Conservation (phyloP, 2,113 vertebrate species). For the Nycticryphes semicollaris region DNA sequence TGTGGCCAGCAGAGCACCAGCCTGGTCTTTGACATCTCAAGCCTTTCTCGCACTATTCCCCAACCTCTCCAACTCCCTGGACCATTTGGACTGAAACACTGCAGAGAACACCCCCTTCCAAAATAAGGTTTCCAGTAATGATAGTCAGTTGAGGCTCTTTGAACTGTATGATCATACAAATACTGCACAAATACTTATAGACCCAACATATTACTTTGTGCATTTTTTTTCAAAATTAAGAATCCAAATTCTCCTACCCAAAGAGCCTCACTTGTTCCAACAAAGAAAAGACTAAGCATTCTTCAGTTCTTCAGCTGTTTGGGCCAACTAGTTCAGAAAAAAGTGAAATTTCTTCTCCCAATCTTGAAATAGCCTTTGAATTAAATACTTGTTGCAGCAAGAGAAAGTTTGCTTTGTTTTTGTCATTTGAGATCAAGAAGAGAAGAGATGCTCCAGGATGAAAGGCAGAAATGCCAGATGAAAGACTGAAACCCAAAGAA, state of each 20-base stretch:
- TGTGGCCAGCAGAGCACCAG: neutral
- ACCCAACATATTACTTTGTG: neutral
- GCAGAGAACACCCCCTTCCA: neutral
- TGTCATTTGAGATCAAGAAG: conserved; percentile 10
- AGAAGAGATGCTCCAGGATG: neutral
- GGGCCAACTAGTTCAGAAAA: neutral
- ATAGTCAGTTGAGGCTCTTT: neutral
- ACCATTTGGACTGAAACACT: neutral
- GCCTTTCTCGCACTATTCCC: neutral
- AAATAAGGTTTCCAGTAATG: neutral
- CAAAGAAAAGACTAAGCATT: neutral
- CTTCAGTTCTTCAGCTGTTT: neutral
- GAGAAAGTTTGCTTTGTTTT: neutral
- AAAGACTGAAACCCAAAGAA: neutral
- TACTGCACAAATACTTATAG: neutral
- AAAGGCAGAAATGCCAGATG: neutral
- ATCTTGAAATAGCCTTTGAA: conserved; percentile 22
- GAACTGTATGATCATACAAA: neutral
- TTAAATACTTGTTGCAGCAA: neutral
- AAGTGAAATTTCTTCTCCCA: neutral
- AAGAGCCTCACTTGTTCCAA: neutral
- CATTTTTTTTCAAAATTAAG: neutral
- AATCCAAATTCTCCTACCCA: neutral
- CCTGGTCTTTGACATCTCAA: neutral
- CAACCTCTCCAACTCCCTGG: neutral